Evolutionary conservation across 2,888 invertebrate genomes (phyloP).

Genomic region (Cheilosia grossa): DNA sequence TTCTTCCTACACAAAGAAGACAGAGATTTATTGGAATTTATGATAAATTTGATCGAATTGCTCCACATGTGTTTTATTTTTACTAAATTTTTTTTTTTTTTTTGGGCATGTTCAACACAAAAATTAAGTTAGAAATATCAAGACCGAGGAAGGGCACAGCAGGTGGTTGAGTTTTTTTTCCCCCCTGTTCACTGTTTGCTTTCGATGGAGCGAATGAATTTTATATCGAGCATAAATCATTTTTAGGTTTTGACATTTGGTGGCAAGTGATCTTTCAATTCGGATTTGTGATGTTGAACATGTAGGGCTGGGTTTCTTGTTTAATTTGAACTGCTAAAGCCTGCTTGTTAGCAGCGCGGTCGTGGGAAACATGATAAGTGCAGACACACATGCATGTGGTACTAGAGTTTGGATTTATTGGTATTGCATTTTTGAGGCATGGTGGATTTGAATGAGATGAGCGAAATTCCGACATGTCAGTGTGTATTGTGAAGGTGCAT

Average conservation of each 20-base stretch:
- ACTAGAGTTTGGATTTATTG: neutral
- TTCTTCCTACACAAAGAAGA: slow-evolving; percentile 72
- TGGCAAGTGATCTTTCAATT: slow-evolving; percentile 75
- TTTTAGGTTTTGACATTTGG: slow-evolving; percentile 73
- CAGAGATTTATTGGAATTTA: slow-evolving; percentile 73
- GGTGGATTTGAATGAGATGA: too few species aligned
- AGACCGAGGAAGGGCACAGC: slow-evolving; percentile 61
- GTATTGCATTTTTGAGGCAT: neutral
- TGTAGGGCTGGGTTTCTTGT: slow-evolving; percentile 27
- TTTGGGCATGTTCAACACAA: slow-evolving; percentile 59
- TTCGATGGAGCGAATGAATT: slow-evolving; percentile 50
- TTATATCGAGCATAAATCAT: slow-evolving; percentile 68
- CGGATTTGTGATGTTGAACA: slow-evolving; percentile 48
- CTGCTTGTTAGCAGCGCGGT: neutral
- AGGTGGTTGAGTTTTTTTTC: slow-evolving; percentile 54
- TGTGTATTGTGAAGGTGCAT: too few species aligned
- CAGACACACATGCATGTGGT: neutral
- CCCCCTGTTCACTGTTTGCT: slow-evolving; percentile 56
- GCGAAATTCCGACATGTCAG: too few species aligned
- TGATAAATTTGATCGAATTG: slow-evolving; percentile 73
- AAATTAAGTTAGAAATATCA: slow-evolving; percentile 67
- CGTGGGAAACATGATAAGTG: slow-evolving; percentile 17
- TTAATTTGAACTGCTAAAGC: slow-evolving; percentile 10
- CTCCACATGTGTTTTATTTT: slow-evolving; percentile 68
- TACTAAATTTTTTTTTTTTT: slow-evolving; percentile 20